A percentile compares a stretch with the other conserved stretches of the same genome.
phyloP scores from a whole-genome alignment of 2,113 vertebrate genomes.

The Salminus brasiliensis region DNA sequence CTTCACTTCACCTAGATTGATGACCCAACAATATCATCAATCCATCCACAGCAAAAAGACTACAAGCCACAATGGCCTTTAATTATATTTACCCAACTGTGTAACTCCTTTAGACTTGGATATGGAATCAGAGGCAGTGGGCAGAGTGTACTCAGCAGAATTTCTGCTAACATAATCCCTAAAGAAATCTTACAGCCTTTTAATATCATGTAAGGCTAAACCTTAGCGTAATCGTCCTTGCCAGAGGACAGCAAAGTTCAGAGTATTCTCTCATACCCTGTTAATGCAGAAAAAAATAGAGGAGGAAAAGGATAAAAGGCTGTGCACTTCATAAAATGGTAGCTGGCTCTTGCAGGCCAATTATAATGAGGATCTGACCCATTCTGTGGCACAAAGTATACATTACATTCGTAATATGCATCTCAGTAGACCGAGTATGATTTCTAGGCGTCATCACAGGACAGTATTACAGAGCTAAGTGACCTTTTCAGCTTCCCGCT shows the following conservation, averaged over 20 bases:
- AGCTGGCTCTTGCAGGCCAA: constrained; percentile 15
- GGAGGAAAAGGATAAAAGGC: background rate
- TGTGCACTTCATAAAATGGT: background rate
- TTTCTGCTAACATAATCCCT: constrained; percentile 73
- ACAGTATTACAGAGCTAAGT: constrained; percentile 28
- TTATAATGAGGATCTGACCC: constrained; percentile 44
- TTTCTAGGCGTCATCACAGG: background rate
- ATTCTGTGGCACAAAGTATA: constrained; percentile 25
- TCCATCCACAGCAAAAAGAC: constrained; percentile 25
- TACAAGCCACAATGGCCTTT: constrained; percentile 37
- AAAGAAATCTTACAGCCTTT: constrained; percentile 57
- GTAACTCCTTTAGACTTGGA: constrained; percentile 41
- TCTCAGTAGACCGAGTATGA: constrained; percentile 5
- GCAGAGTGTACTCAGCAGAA: constrained; percentile 70
- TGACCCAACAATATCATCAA: constrained; percentile 53
- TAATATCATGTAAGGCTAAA: constrained; percentile 37
- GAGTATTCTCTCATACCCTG: constrained; percentile 4
- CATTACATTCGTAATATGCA: constrained; percentile 25
- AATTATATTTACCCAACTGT: constrained; percentile 45
- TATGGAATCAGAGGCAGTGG: constrained; percentile 22
- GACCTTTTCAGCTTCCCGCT: no score
- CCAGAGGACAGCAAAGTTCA: constrained; percentile 29
- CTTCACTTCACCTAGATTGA: background rate
- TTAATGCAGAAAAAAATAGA: constrained; percentile 2
- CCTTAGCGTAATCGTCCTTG: constrained; percentile 28